These are phyloP conservation scores for Microctonus aethiopoides DNA, from an alignment of 2,888 invertebrate genomes.

Conservation along the genomic window DNA sequence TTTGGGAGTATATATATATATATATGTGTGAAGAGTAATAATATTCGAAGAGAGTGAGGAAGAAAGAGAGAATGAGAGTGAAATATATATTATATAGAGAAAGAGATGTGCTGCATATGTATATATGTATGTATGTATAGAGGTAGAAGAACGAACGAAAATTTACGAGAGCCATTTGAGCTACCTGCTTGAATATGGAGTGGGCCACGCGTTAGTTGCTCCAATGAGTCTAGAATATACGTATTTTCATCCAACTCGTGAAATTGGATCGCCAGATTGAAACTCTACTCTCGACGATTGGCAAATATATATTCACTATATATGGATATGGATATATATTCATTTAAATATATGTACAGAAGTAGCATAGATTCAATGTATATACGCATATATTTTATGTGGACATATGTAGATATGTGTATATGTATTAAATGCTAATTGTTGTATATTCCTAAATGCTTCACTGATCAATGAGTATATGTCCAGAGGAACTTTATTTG, in stretches of 20 bases:
- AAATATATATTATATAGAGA: no score
- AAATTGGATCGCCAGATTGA: constrained; percentile 52
- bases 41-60: no score
- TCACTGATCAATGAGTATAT: no score
- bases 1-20: no score
- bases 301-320: neutral
- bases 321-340: neutral
- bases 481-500: no score
- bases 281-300: constrained; percentile 39
- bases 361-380: no score
- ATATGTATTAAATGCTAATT: no score
- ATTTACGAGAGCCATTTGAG: constrained; percentile 24
- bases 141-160: constrained; percentile 17
- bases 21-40: no score
- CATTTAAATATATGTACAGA: neutral
- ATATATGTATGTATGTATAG: no score
- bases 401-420: neutral
- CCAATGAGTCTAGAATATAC: constrained; percentile 43
- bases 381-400: neutral
- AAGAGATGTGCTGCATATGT: no score
- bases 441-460: neutral
- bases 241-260: constrained; percentile 48
- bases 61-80: no score
- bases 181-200: constrained; percentile 52
- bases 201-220: constrained; percentile 46